Base-by-base conservation (phyloP, 2,888 invertebrate species). In the Hyposoter dolosus region DNA sequence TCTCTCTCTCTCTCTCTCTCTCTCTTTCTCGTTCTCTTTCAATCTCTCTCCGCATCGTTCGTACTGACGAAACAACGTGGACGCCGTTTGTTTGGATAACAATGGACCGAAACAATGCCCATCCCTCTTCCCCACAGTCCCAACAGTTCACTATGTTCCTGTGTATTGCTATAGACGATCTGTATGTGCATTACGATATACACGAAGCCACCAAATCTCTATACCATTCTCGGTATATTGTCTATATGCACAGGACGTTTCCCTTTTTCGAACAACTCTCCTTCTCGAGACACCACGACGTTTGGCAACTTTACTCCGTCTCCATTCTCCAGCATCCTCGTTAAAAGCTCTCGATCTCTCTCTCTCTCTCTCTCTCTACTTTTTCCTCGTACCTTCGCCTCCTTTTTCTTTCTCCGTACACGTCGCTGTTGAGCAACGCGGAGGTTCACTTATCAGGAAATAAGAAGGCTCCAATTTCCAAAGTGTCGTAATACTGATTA, bases 41-140 rank as follows among this genome's bases (percentile, higher is more conserved):
- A 47, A 60, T 71, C 65, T 17, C 84, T 76, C 72, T 23, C 68
- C 23, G 19, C 68, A 47, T 60, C 68, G 74, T 66, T 93, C 93
- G 47, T 91, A 90, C 91, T 92, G 93, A 93, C 93, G 93, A 93
- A 93, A 93, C 93, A 92, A 92, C 93, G 92, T 93, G 93, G 92
- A 92, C 92, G 92, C 91, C 92, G 93, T 93, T 93, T 93, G 93
- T 93, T 93, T 93, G 91, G 91, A 91, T 92, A 93, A 93, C 93
- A 93, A 93, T 93, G 92, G 92, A 92, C 92, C 93, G 92, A 93
- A 93, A 93, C 93, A 93, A 93, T 92, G 90, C 91, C 92, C 92
- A 90, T 91, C 89, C 90, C 92, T 90, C 90, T 89, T 90, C 90
- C 85, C 83, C 87, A 84, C 86, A 82, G 83, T 84, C 40, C 40